phyloP scores from a whole-genome alignment of 2,797 vertebrate species.

The Sebastes iracundus region DNA sequence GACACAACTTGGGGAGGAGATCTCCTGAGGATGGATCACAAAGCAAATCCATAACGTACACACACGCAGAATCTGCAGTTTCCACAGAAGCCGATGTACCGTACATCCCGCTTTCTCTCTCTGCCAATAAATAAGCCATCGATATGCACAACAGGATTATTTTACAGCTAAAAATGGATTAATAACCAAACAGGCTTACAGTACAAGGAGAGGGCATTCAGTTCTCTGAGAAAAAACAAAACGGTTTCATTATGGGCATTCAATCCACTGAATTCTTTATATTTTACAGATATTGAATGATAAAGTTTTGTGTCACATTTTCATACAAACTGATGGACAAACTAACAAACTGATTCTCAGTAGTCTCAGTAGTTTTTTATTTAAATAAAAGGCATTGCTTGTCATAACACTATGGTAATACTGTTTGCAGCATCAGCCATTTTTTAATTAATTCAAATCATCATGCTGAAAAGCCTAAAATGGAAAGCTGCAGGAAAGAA shows the following conservation, averaged over 20 bases:
- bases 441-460: not conserved
- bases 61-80: slow-evolving; percentile 19
- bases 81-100: slow-evolving; percentile 9
- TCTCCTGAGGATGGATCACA: slow-evolving; percentile 45
- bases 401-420: not conserved
- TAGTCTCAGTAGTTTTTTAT: not conserved
- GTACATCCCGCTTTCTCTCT: not conserved
- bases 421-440: not conserved
- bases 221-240: not conserved
- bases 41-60: slow-evolving; percentile 30
- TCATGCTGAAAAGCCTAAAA: not conserved
- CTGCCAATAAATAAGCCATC: slow-evolving; percentile 6
- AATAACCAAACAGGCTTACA: not conserved
- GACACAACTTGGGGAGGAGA: slow-evolving; percentile 31
- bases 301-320: not conserved
- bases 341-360: not conserved
- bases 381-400: not conserved
- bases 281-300: not conserved
- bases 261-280: not conserved
- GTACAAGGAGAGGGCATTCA: not conserved
- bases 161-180: slow-evolving; percentile 24
- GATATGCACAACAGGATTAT: slow-evolving; percentile 1
- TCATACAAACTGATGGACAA: not conserved
- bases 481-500: not conserved
- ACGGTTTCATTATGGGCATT: not conserved